A percentile compares a stretch with the other conserved stretches of the same genome.
phyloP scores from a whole-genome alignment of 2,888 invertebrate species.

The Eupithecia abbreviata region DNA sequence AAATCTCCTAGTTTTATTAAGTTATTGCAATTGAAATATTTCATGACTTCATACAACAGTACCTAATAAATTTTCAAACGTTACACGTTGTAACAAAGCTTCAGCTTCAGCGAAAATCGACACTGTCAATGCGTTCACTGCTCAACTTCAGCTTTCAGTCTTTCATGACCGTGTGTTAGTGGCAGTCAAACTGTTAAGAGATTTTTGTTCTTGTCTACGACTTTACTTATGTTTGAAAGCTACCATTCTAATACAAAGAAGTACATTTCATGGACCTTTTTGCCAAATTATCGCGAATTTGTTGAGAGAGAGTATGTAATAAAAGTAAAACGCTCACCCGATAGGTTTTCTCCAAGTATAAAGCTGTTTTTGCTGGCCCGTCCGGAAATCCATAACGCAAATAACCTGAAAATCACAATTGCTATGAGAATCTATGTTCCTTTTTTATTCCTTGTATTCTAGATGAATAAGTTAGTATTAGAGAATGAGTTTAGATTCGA shows the following conservation, averaged over 20 bases:
- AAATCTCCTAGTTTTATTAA: background rate
- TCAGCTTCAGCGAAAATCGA: too few species aligned
- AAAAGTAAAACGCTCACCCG: conserved; percentile 56
- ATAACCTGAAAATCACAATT: conserved; percentile 65
- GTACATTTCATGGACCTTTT: background rate
- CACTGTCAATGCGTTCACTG: too few species aligned
- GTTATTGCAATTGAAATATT: background rate
- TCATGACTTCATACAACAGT: background rate
- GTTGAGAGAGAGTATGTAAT: background rate
- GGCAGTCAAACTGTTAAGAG: background rate
- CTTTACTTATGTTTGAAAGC: background rate
- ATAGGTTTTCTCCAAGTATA: conserved; percentile 73
- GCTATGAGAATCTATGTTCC: background rate
- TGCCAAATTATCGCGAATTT: background rate
- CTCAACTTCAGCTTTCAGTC: too few species aligned
- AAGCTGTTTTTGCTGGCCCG: conserved; percentile 75
- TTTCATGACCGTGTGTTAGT: too few species aligned
- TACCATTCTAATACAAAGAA: background rate
- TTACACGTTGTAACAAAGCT: too few species aligned
- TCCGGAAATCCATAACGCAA: conserved; percentile 78
- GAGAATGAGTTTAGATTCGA: too few species aligned
- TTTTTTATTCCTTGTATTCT: background rate
- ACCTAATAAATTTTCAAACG: too few species aligned
- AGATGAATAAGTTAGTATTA: background rate
- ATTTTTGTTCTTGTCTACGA: background rate